These are phyloP conservation scores for Archips crataeganus DNA, from an alignment of 2,888 invertebrate species.

Conservation along the genomic window DNA sequence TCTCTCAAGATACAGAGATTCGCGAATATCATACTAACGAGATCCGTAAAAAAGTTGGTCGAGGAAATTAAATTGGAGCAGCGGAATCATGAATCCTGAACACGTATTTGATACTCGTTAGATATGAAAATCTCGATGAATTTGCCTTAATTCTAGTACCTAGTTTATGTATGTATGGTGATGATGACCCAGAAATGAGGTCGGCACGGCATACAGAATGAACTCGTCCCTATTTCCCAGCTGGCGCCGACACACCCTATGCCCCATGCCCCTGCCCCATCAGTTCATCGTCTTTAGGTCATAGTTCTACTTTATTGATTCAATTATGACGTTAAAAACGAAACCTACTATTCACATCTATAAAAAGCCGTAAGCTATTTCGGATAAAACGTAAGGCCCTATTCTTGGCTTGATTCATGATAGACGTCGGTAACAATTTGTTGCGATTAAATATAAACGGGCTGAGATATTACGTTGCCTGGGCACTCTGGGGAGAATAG, in stretches of 20 bases:
- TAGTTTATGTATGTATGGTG: conserved; percentile 46
- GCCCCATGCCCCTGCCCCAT: conserved; percentile 45
- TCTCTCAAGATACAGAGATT: conserved; percentile 42
- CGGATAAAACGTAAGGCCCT: conserved; percentile 19
- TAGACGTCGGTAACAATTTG: conserved; percentile 48
- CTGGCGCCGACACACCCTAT: conserved; percentile 56
- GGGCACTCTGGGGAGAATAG: conserved; percentile 59
- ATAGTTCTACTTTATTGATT: conserved; percentile 43
- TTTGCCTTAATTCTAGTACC: not conserved
- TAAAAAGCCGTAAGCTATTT: conserved; percentile 38
- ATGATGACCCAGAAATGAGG: conserved; percentile 57
- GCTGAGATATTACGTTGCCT: conserved; percentile 46
- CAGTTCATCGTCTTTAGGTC: conserved; percentile 45
- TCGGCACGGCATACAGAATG: conserved; percentile 58
- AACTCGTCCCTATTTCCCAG: conserved; percentile 55
- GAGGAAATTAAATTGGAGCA: conserved; percentile 16
- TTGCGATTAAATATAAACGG: conserved; percentile 56
- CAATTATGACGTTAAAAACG: conserved; percentile 20
- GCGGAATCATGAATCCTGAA: conserved; percentile 1
- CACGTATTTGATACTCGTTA: conserved; percentile 21
- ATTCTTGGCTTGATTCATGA: conserved; percentile 35
- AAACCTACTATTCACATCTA: not conserved
- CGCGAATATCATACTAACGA: not conserved
- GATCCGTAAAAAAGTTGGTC: not conserved
- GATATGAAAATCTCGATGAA: conserved; percentile 22